A percentile compares a stretch with the other conserved stretches of the same genome.
phyloP scores from a whole-genome alignment of 1,140 invertebrate species.

The Nymphalis io region DNA sequence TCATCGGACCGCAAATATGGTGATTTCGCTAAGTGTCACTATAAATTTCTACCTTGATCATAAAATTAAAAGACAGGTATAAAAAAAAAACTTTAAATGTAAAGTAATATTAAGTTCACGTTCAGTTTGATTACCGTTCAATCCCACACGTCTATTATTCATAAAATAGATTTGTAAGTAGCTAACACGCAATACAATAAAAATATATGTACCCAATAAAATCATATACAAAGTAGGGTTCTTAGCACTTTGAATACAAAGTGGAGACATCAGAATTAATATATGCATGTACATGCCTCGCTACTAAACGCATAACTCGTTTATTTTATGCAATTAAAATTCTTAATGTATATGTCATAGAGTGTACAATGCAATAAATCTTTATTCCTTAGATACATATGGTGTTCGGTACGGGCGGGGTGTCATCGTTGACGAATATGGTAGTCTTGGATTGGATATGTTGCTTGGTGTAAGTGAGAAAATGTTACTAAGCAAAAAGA shows the following conservation, averaged over 20 bases:
- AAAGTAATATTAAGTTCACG: too few species aligned
- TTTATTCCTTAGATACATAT: constrained; percentile 8
- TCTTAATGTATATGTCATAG: constrained; percentile 1
- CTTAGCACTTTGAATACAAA: constrained; percentile 26
- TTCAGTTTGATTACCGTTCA: neutral
- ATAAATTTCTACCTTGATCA: too few species aligned
- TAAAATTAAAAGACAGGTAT: too few species aligned
- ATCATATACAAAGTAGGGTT: constrained; percentile 28
- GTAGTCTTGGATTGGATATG: constrained; percentile 29
- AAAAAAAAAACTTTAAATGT: too few species aligned
- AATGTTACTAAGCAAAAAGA: neutral
- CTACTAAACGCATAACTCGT: constrained; percentile 15
- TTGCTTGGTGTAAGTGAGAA: constrained; percentile 17
- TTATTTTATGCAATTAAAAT: constrained; percentile 19
- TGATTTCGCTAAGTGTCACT: too few species aligned
- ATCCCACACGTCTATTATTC: constrained; percentile 1
- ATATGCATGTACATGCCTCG: constrained; percentile 11
- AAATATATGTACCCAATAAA: constrained; percentile 20
- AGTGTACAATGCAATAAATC: constrained; percentile 22
- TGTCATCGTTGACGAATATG: constrained; percentile 39
- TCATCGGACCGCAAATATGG: too few species aligned
- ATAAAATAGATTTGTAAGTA: constrained; percentile 27
- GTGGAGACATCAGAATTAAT: constrained; percentile 23
- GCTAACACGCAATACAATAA: constrained; percentile 17
- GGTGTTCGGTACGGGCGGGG: constrained; percentile 4